Evolutionary conservation across 2,113 vertebrate genomes (phyloP), one percentile per base, ranked within the genome.

Genomic region (Phoxinus phoxinus): DNA sequence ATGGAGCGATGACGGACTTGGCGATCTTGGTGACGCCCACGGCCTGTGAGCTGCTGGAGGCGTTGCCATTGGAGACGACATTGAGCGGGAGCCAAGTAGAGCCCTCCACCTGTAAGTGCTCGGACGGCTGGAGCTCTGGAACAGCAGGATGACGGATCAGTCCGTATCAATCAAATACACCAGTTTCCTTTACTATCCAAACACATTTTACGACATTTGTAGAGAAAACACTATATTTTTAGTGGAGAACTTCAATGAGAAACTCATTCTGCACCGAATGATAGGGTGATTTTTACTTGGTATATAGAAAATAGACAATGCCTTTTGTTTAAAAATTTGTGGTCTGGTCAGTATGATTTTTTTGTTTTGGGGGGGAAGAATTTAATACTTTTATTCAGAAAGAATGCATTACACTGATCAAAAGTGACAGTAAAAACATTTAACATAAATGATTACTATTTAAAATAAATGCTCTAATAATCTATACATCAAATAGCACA

Each of bases 21-120:
- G 98, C 97, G 0, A 99, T 98, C 92, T 98, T 99, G 88, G 97
- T 99, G 91, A 99, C 98, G 0, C 98, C 98, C 0, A 97, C 96
- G 1, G 97, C 96, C 92, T 98, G 98, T 3, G 95, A 95, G 84
- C 95, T 95, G 21, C 94, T 92, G 83, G 95, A 94, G 0, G 91
- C 88, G 3, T 96, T 95, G 23, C 97, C 97, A 0, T 96, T 97
- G 89, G 97, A 98, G 7, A 96, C 94, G 0, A 99, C 98, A 0
- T 96, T 99, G 93, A 99, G 96, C 12, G 97, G 97, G 90, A 98
- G 93, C 98, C 98, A 99, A 0, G 95, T 96, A 32, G 97, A 97
- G 81, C 96, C 93, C 0, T 96, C 98, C 35, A 97, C 97, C 90
- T 97, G 95, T 81, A 99, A 92, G 91, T 97, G 97, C 89, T 99